phyloP scores from a whole-genome alignment of 1,140 invertebrate genomes.

The Stegodyphus mimosarum region DNA sequence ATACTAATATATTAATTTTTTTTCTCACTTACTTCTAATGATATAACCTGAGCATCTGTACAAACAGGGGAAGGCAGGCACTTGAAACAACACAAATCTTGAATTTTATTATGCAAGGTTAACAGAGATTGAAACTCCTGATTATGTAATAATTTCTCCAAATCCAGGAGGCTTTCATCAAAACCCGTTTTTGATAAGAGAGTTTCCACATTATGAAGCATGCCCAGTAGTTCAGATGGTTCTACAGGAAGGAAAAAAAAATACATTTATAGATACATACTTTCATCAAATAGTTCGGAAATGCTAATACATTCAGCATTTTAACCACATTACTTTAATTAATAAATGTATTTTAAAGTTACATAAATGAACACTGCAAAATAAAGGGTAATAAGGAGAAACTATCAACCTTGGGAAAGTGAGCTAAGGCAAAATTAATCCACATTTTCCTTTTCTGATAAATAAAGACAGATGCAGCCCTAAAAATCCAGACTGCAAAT shows the following conservation, averaged over 20 bases:
- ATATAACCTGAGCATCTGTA: constrained; percentile 76
- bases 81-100: constrained; percentile 72
- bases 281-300: no score
- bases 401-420: no score
- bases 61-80: constrained; percentile 67
- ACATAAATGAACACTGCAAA: neutral
- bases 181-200: constrained; percentile 80
- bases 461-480: no score
- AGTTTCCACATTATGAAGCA: constrained; percentile 83
- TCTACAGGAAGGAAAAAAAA: constrained; percentile 70
- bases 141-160: constrained; percentile 82
- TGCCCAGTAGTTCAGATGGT: constrained; percentile 83
- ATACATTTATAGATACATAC: neutral
- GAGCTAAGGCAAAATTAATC: no score
- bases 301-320: no score
- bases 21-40: constrained; percentile 70
- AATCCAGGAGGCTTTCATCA: constrained; percentile 77
- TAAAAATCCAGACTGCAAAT: no score
- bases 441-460: no score
- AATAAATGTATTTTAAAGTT: neutral
- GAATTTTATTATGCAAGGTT: constrained; percentile 79
- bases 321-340: no score
- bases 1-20: no score
- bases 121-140: constrained; percentile 85
- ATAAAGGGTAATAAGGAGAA: neutral